These are phyloP conservation scores for Heteronetta atricapilla DNA, from an alignment of 2,113 vertebrate species.

Conservation along the genomic window DNA sequence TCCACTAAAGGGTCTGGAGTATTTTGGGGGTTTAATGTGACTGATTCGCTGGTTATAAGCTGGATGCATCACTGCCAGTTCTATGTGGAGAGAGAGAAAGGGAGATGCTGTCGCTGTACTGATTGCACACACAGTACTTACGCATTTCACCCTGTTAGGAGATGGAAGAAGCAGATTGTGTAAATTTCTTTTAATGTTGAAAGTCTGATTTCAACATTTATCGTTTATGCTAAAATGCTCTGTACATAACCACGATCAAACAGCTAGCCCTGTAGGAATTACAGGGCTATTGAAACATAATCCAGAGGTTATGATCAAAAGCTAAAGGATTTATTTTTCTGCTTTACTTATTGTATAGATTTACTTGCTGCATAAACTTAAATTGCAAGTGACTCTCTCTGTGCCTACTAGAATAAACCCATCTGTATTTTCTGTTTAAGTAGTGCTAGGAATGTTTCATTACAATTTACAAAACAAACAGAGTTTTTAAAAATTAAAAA, in stretches of 20 bases:
- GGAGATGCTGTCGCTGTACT: not conserved
- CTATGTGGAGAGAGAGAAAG: not conserved
- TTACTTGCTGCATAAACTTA: not conserved
- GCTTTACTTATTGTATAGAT: not conserved
- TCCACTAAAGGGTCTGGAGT: not conserved
- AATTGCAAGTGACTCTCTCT: not conserved
- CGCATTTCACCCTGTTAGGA: not conserved
- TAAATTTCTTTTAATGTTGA: not conserved
- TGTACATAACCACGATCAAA: not conserved
- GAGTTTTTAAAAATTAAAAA: not conserved
- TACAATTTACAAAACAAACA: not conserved
- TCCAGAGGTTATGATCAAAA: not conserved
- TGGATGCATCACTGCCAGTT: not conserved
- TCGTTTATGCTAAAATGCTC: not conserved
- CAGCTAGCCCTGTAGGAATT: not conserved
- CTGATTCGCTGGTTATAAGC: not conserved
- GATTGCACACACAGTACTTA: accelerated
- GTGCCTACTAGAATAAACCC: not conserved
- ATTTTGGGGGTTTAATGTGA: not conserved
- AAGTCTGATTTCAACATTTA: constrained; percentile 16
- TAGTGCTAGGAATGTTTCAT: not conserved
- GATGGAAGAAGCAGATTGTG: not conserved
- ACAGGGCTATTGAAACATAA: not conserved
- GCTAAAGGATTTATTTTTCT: not conserved
- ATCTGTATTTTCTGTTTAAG: not conserved